Percentiles rank a stretch among this genome's conserved stretches.
Conservation (phyloP, 2,888 invertebrate genomes). For the Parnassius glacialis region DNA sequence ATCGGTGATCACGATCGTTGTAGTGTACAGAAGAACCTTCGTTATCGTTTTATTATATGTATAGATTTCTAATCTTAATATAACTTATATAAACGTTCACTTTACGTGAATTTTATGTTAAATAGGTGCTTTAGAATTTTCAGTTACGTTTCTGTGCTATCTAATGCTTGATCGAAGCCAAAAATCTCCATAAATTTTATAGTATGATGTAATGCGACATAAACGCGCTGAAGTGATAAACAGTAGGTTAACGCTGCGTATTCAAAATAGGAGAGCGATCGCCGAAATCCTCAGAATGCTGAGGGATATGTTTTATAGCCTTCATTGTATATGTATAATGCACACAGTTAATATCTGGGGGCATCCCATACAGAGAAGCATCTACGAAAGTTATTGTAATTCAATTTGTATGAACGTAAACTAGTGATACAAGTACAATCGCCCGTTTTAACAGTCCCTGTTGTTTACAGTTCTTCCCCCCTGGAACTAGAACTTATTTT, state of each 20-base stretch:
- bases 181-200: conserved; percentile 59
- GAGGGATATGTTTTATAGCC: conserved; percentile 68
- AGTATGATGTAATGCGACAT: conserved; percentile 54
- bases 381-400: neutral
- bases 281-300: conserved; percentile 64
- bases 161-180: conserved; percentile 4
- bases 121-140: conserved; percentile 12
- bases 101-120: neutral
- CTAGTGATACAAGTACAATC: too few relatives aligned
- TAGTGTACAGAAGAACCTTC: too few relatives aligned
- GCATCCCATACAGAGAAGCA: neutral
- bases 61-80: too few relatives aligned
- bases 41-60: too few relatives aligned
- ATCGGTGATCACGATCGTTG: too few relatives aligned
- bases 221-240: conserved; percentile 59
- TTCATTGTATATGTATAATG: conserved; percentile 67
- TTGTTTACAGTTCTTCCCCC: too few relatives aligned
- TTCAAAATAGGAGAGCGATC: conserved; percentile 52
- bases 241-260: conserved; percentile 44
- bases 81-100: too few relatives aligned
- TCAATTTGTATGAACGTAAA: too few relatives aligned
- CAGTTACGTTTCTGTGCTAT: conserved; percentile 2
- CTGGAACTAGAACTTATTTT: too few relatives aligned
- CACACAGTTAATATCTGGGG: conserved; percentile 41
- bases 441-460: too few relatives aligned